These are phyloP conservation scores for Ctenochaetus hawaiiensis DNA, from an alignment of 2,797 vertebrate species.

Conservation along the genomic window DNA sequence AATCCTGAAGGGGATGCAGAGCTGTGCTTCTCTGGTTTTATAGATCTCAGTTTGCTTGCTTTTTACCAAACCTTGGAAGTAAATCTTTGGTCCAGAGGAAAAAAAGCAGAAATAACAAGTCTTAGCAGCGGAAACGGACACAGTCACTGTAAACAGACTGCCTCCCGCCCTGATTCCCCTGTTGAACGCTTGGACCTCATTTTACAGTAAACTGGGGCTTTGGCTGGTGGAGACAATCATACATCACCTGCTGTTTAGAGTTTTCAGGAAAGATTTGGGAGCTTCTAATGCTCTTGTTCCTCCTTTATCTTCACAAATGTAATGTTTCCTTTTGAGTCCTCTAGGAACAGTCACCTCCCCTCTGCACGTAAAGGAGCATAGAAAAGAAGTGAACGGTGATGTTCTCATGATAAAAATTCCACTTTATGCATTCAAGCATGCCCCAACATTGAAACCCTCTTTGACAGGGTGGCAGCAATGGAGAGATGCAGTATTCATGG, in stretches of 20 bases:
- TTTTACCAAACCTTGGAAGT: conserved; percentile 12
- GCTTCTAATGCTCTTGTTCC: conserved; percentile 19
- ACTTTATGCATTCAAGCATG: conserved; percentile 80
- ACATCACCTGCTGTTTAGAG: conserved; percentile 16
- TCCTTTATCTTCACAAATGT: conserved; percentile 37
- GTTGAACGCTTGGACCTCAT: conserved; percentile 37
- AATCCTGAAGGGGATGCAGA: conserved; percentile 38
- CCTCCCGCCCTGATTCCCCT: neutral
- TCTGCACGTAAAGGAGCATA: conserved; percentile 54
- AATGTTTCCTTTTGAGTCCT: conserved; percentile 49
- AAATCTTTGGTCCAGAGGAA: conserved; percentile 26
- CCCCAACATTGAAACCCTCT: conserved; percentile 81
- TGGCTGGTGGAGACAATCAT: conserved; percentile 22
- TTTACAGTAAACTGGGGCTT: conserved; percentile 37
- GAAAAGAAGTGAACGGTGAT: conserved; percentile 57
- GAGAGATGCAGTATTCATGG: conserved; percentile 82
- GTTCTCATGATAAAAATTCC: conserved; percentile 73
- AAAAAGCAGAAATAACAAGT: conserved; percentile 26
- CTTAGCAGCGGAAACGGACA: conserved; percentile 23
- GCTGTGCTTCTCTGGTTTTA: conserved; percentile 13
- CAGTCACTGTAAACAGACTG: conserved; percentile 22
- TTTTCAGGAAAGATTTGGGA: conserved; percentile 23
- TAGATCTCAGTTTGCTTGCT: conserved; percentile 13
- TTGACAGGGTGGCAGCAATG: conserved; percentile 73
- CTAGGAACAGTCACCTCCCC: conserved; percentile 27